Percentiles rank a stretch among this genome's conserved stretches.
Evolutionary conservation across 2,797 vertebrate genomes (phyloP).

Genomic region (Neosilurus hyrtlii): DNA sequence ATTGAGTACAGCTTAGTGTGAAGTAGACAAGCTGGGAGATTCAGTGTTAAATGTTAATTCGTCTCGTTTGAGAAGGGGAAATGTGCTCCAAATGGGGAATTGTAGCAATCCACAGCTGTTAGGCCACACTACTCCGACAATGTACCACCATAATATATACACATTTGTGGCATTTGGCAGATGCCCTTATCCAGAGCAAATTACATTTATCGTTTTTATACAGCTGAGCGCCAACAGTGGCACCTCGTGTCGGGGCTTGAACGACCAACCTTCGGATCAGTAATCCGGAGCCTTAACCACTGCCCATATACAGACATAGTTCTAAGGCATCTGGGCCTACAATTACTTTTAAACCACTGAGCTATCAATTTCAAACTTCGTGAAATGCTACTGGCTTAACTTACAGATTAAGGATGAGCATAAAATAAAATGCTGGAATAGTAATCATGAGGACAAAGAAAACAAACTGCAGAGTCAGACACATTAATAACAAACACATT

Average conservation of each 20-base stretch:
- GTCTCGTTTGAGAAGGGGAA: neutral
- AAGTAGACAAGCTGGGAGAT: conserved; percentile 14
- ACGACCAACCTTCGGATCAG: too few species aligned
- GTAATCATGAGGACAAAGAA: neutral
- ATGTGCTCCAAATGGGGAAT: neutral
- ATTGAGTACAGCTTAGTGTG: conserved; percentile 2
- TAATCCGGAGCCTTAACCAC: too few species aligned
- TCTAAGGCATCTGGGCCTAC: neutral
- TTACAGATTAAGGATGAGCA: too few species aligned
- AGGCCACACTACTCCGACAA: conserved; percentile 4
- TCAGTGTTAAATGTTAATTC: conserved; percentile 1
- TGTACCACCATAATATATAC: neutral
- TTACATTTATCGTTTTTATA: too few species aligned
- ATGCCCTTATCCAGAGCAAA: too few species aligned
- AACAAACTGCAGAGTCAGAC: neutral
- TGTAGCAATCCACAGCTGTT: neutral
- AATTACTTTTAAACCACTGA: neutral
- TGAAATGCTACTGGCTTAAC: neutral
- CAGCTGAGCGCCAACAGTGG: too few species aligned
- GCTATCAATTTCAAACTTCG: neutral
- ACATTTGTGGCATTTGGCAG: too few species aligned
- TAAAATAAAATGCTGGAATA: neutral
- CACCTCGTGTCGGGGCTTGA: too few species aligned
- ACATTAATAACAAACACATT: neutral
- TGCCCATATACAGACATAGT: too few species aligned